Evolutionary conservation across 1,140 invertebrate species (phyloP).

Genomic region (Mizuhopecten yessoensis): DNA sequence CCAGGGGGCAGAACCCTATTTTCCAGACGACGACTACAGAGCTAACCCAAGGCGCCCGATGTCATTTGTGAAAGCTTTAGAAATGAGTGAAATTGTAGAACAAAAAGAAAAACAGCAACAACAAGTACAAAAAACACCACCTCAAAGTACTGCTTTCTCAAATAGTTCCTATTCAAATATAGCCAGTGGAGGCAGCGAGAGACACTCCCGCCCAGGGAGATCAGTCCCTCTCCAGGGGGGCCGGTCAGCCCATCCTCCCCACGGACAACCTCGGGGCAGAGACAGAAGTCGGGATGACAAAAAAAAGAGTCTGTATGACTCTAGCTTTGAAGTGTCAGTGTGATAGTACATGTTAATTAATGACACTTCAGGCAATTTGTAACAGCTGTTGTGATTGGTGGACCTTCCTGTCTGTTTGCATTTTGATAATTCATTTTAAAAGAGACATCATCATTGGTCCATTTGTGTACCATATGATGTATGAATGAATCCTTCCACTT

Average conservation of each 20-base stretch:
- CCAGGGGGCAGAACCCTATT: neutral
- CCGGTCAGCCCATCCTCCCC: slow-evolving; percentile 55
- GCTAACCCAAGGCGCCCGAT: slow-evolving; percentile 88
- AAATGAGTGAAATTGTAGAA: slow-evolving; percentile 90
- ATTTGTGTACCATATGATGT: slow-evolving; percentile 30
- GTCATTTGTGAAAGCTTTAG: slow-evolving; percentile 95
- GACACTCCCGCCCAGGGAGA: neutral
- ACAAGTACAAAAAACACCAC: neutral
- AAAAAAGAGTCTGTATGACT: slow-evolving; percentile 95
- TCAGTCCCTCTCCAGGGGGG: slow-evolving; percentile 54
- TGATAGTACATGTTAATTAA: slow-evolving; percentile 51
- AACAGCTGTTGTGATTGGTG: slow-evolving; percentile 17
- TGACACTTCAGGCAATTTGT: neutral
- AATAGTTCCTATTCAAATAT: slow-evolving; percentile 1
- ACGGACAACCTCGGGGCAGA: slow-evolving; percentile 36
- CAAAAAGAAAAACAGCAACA: slow-evolving; percentile 47
- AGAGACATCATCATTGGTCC: slow-evolving; percentile 19
- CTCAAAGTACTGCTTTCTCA: neutral
- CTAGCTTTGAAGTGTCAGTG: slow-evolving; percentile 98
- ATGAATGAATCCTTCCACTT: neutral
- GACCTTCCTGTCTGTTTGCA: slow-evolving; percentile 21
- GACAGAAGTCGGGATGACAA: slow-evolving; percentile 86
- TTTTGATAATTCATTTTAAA: neutral
- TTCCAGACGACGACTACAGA: slow-evolving; percentile 54
- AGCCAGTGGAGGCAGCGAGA: neutral